Evolutionary conservation across 2,888 invertebrate genomes (phyloP).

Genomic region (Polietes domitor): DNA sequence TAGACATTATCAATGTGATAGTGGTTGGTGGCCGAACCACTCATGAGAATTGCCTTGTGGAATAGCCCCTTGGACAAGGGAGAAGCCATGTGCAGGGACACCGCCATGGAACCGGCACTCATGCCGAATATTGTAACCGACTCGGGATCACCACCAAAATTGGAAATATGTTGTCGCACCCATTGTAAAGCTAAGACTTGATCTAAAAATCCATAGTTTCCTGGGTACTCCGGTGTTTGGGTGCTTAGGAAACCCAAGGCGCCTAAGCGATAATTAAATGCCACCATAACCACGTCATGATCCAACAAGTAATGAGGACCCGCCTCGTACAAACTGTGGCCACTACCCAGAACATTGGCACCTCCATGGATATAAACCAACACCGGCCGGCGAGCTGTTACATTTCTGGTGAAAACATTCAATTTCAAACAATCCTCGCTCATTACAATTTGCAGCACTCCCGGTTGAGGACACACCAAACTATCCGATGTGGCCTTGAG

Average conservation of each 20-base stretch:
- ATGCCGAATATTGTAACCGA: slow-evolving; percentile 85
- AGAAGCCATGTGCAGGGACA: slow-evolving; percentile 83
- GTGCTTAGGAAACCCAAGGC: slow-evolving; percentile 83
- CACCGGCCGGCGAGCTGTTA: slow-evolving; percentile 69
- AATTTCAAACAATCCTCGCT: slow-evolving; percentile 85
- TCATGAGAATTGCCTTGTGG: slow-evolving; percentile 86
- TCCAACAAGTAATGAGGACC: slow-evolving; percentile 77
- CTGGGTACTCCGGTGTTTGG: slow-evolving; percentile 84
- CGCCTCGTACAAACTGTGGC: slow-evolving; percentile 73
- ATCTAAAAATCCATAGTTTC: slow-evolving; percentile 86
- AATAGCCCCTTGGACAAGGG: slow-evolving; percentile 85
- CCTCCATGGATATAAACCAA: slow-evolving; percentile 78
- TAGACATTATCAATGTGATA: slow-evolving; percentile 81
- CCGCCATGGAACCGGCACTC: slow-evolving; percentile 82
- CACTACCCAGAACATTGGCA: slow-evolving; percentile 73
- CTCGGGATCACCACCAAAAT: slow-evolving; percentile 85
- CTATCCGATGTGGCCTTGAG: slow-evolving; percentile 80
- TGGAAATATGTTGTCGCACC: slow-evolving; percentile 84
- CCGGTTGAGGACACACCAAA: slow-evolving; percentile 76
- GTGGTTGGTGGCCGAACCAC: slow-evolving; percentile 83
- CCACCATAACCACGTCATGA: slow-evolving; percentile 75
- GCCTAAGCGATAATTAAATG: slow-evolving; percentile 77
- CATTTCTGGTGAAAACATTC: slow-evolving; percentile 83
- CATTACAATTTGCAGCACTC: slow-evolving; percentile 68
- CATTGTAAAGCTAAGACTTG: slow-evolving; percentile 85